These are phyloP conservation scores for Rattus rattus DNA, from an alignment of 2,113 vertebrate genomes.

Conservation along the genomic window DNA sequence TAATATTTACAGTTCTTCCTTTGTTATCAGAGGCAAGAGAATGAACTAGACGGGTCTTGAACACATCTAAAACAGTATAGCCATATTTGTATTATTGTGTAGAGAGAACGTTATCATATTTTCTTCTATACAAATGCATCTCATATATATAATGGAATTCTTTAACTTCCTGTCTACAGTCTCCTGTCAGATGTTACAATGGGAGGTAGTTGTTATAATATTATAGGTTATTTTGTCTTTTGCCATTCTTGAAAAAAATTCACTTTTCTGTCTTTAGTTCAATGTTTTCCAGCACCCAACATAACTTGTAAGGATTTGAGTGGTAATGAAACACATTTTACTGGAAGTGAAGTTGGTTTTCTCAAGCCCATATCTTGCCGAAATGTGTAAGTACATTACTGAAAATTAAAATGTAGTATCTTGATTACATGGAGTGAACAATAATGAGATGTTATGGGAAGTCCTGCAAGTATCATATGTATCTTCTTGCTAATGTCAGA, in stretches of 20 bases:
- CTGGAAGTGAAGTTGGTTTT: slow-evolving; percentile 93
- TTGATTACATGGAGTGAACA: not conserved
- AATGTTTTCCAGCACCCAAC: slow-evolving; percentile 95
- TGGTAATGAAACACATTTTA: slow-evolving; percentile 92
- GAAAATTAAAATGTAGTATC: slow-evolving; percentile 28
- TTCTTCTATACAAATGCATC: not conserved
- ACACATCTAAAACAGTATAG: not conserved
- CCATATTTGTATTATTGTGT: not conserved
- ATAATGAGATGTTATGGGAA: slow-evolving; percentile 6
- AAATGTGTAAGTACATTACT: slow-evolving; percentile 93
- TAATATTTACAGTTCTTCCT: not conserved
- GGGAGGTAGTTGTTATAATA: not conserved
- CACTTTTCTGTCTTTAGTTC: slow-evolving; percentile 87
- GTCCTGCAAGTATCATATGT: not conserved
- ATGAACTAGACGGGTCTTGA: not conserved
- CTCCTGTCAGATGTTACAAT: not conserved
- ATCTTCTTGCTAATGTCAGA: slow-evolving; percentile 25
- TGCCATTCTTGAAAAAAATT: slow-evolving; percentile 37
- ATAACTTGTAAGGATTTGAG: slow-evolving; percentile 92
- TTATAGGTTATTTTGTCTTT: slow-evolving; percentile 14
- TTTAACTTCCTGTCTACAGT: slow-evolving; percentile 1
- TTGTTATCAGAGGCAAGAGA: not conserved
- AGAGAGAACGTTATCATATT: not conserved
- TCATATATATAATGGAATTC: not conserved
- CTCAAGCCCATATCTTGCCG: slow-evolving; percentile 92